Base-by-base conservation (phyloP, 1,140 invertebrate genomes). In the Maniola jurtina region DNA sequence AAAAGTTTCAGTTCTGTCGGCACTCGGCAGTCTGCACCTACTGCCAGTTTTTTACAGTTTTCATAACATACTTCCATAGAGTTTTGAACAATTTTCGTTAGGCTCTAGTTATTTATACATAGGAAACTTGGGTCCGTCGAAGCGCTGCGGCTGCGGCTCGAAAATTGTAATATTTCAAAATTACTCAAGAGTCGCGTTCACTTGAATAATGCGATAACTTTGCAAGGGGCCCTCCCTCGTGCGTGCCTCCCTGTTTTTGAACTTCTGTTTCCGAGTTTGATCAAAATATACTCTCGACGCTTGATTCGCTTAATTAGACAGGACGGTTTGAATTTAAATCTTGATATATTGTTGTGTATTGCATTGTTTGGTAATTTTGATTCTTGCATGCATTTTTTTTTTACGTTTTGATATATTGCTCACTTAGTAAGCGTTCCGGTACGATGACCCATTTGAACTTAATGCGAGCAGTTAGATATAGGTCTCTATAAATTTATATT, bases 101-200 rank as follows among this genome's bases (percentile, higher is more conserved):
- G 35, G 45, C 45, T 25, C 36, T 57, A 59, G 57, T 61, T 71
- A 64, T 66, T 66, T 64, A 70, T 72, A 56, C 57, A 65, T 64
- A 47, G 61, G 62, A 65, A 68, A 71, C 54, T 71, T 71, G 15
- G 50, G 52, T 79, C 79, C 75, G 75, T 80, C 78, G 80, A 86
- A 85, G 79, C 70, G 61, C 70, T 77, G 72, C 67, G 72, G 79
- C 73, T 73, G 77, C 67, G 78, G 75, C 81, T 81, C 76, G 84
- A 87, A 87, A 89, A 88, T 88, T 88, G 88, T 90, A 89, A 90
- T 90, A 90, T 90, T 90, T 90, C 88, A 90, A 90, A 90, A 90
- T 90, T 90, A 90, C 86, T 90, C 86, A 90, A 83, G 84, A 88
- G 85, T 86, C 85, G 85, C 82, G 84, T 88, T 86, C 79, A 69